phyloP scores from a whole-genome alignment of 2,113 vertebrate species.

The Hyperopisus bebe region DNA sequence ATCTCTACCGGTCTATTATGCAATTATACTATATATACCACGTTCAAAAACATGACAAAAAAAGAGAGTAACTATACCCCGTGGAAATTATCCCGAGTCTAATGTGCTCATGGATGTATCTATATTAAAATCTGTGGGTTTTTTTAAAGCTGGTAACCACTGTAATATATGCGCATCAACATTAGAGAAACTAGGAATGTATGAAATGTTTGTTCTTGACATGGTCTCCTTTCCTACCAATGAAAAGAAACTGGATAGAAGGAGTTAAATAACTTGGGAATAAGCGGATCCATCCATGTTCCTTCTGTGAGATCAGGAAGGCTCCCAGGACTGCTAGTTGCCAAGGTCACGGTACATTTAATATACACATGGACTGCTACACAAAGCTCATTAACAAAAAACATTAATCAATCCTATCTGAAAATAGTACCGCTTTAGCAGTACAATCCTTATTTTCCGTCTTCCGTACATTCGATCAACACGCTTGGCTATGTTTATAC shows the following conservation, averaged over 20 bases:
- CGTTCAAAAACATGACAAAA: neutral
- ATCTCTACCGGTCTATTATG: neutral
- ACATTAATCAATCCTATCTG: neutral
- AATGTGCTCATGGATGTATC: neutral
- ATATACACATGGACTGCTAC: neutral
- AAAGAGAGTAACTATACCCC: neutral
- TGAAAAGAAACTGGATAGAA: neutral
- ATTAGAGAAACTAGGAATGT: neutral
- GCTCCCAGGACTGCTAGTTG: neutral
- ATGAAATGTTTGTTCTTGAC: neutral
- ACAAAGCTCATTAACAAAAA: neutral
- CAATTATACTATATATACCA: neutral
- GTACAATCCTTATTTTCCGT: neutral
- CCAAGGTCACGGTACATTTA: neutral
- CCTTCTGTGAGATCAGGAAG: neutral
- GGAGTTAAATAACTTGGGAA: neutral
- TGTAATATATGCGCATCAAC: neutral
- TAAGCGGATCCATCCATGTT: neutral
- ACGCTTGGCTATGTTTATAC: neutral
- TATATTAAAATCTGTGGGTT: neutral
- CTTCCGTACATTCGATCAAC: neutral
- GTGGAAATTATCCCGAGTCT: neutral
- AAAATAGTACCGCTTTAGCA: neutral
- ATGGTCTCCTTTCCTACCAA: neutral
- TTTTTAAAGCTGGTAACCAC: neutral